Conservation (phyloP, 2,888 invertebrate species). For the Ligdia adustata region DNA sequence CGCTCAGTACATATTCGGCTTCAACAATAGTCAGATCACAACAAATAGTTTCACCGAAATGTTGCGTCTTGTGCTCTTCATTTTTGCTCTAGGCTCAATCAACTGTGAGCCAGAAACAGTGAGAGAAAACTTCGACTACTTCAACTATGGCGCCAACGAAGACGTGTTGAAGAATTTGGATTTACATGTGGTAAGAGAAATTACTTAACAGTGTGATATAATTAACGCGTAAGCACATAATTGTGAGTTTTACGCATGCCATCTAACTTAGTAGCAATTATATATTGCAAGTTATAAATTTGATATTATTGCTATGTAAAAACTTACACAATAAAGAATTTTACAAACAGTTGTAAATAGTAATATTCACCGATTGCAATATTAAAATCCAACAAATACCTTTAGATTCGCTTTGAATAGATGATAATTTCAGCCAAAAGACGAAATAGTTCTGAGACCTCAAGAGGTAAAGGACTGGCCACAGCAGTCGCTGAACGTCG, state of each 20-base stretch:
- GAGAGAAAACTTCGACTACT: conserved; percentile 75
- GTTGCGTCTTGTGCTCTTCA: conserved; percentile 56
- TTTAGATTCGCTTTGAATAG: too few relatives aligned
- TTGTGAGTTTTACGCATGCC: too few relatives aligned
- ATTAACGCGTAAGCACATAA: too few relatives aligned
- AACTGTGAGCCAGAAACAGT: conserved; percentile 76
- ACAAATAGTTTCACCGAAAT: conserved; percentile 60
- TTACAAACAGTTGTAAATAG: too few relatives aligned
- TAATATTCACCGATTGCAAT: too few relatives aligned
- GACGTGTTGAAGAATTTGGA: conserved; percentile 70
- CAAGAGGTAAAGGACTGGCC: conserved; percentile 87
- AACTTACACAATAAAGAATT: too few relatives aligned
- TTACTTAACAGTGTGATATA: too few relatives aligned
- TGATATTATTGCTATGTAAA: too few relatives aligned
- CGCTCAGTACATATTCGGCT: conserved; percentile 50
- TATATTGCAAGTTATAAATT: too few relatives aligned
- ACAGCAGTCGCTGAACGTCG: conserved; percentile 85
- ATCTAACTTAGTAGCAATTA: too few relatives aligned
- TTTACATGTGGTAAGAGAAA: conserved; percentile 62
- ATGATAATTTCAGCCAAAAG: conserved; percentile 71
- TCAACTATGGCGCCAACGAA: conserved; percentile 71
- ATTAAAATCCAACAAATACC: too few relatives aligned
- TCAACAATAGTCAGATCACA: conserved; percentile 55
- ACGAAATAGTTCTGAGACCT: conserved; percentile 83
- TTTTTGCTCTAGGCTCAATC: conserved; percentile 51